Conservation (phyloP, 2,888 invertebrate species). For the Plebejus argus region DNA sequence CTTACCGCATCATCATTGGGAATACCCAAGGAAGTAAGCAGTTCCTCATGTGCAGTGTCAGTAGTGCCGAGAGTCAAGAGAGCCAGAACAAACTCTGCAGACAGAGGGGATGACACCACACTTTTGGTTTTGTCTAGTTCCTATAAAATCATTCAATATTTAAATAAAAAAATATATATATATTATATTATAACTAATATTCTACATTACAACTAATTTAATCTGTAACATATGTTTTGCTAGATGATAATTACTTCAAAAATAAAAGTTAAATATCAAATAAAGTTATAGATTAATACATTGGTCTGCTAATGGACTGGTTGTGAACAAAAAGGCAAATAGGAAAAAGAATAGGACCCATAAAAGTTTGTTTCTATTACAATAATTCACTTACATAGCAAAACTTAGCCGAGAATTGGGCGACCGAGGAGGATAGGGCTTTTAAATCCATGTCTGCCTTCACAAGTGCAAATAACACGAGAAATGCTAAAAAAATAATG, state of each 20-base stretch:
- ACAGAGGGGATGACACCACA: slow-evolving; percentile 75
- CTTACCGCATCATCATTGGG: slow-evolving; percentile 63
- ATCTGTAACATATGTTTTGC: neutral
- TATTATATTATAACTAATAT: neutral
- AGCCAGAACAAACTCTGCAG: slow-evolving; percentile 71
- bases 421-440: slow-evolving; percentile 60
- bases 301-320: neutral
- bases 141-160: slow-evolving; percentile 48
- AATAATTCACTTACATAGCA: slow-evolving; percentile 69
- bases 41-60: slow-evolving; percentile 61
- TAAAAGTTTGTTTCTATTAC: neutral
- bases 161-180: neutral
- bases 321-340: neutral
- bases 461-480: slow-evolving; percentile 35
- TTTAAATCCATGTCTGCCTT: slow-evolving; percentile 60
- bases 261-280: neutral
- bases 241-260: neutral
- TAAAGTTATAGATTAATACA: neutral
- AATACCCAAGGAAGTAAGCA: slow-evolving; percentile 60
- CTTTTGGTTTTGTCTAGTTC: slow-evolving; percentile 65
- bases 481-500: slow-evolving; percentile 37
- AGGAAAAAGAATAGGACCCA: neutral
- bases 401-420: slow-evolving; percentile 71
- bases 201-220: neutral
- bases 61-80: slow-evolving; percentile 67